phyloP scores from a whole-genome alignment of 2,888 invertebrate species.

The Conomelus anceps region DNA sequence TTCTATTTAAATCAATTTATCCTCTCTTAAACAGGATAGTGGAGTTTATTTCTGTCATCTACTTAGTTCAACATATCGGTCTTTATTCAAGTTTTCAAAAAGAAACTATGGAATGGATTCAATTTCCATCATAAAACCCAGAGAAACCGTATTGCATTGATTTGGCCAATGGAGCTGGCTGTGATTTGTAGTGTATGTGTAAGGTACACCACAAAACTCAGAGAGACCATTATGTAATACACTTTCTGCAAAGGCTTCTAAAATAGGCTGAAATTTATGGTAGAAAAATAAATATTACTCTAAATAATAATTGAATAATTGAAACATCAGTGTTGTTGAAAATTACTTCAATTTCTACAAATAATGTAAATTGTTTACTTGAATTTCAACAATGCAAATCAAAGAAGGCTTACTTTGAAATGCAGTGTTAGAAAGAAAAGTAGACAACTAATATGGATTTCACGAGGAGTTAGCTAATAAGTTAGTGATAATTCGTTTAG shows the following conservation, averaged over 20 bases:
- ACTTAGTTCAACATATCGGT: neutral
- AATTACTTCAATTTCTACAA: no score
- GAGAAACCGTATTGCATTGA: neutral
- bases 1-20: neutral
- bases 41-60: no score
- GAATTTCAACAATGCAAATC: neutral
- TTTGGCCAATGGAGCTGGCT: neutral
- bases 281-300: no score
- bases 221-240: neutral
- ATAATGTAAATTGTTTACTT: no score
- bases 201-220: neutral
- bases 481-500: neutral
- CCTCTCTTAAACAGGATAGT: neutral
- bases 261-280: neutral
- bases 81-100: neutral
- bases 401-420: neutral
- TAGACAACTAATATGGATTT: neutral
- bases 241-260: neutral
- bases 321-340: no score
- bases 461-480: neutral
- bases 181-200: neutral
- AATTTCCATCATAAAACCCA: neutral
- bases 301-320: no score
- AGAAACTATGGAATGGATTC: neutral
- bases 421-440: neutral